Base-by-base conservation (phyloP, 2,797 vertebrate species). In the Enteromius anoplus region DNA sequence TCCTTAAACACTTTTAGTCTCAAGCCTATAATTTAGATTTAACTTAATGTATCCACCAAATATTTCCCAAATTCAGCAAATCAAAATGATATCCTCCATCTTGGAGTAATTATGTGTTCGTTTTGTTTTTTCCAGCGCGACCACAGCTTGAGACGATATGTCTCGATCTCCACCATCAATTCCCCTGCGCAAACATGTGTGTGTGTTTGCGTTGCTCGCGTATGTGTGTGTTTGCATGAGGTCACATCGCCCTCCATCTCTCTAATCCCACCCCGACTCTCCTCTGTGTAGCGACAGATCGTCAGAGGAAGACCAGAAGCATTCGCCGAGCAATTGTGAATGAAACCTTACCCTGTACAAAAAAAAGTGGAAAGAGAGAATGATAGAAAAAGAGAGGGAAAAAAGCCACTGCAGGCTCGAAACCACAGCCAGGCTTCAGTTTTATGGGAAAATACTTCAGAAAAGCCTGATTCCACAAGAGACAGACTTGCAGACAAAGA, bases 391-490 rank as follows among this genome's bases (percentile, higher is more conserved):
- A 82, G 26, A 78, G 34, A 66, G 42, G 78, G 37, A 81, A 47
- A 81, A 70, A 34, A 70, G 53, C 78, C 85, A 82, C 66, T 64
- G 58, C 86, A 79, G 65, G 69, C 81, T 82, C 69, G 17, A 76
- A 84, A 89, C 89, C 90, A 85, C 89, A 89, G 69, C 12, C 87
- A 47, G 45, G 88, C 70, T 87, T 85, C 78, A 86, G 85, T 87
- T 90, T 90, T 89, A 89, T 90, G 89, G 89, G 89, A 90, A 91
- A 89, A 87, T 90, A 86, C 89, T 91, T 90, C 81, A 85, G 64
- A 80, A 81, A 88, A 82, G 84, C 87, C 42, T 73, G 84, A 86
- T 83, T 89, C 85, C 79, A 85, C 69, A 85, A 87, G 55, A 78
- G 60, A 82, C 77, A 64, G 77, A 47, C 80, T 78, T 8, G 14